Percentiles rank a stretch among this genome's conserved stretches.
Conservation (phyloP, 1,140 invertebrate species). For the Aphis gossypii region DNA sequence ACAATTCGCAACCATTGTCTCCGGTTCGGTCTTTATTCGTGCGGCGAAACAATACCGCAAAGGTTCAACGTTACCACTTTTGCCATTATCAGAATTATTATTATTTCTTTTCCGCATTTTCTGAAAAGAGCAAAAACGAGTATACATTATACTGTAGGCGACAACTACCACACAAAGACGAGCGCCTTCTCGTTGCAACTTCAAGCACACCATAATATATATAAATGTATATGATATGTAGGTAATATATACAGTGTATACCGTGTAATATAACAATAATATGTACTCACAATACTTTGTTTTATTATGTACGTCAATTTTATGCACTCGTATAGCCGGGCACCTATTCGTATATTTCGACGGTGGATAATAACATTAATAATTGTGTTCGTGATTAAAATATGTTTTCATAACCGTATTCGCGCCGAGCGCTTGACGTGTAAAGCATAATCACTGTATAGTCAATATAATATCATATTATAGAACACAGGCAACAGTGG, state of each 20-base stretch:
- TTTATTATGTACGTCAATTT: background rate
- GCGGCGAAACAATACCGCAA: slow-evolving; percentile 44
- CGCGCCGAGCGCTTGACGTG: too few species aligned
- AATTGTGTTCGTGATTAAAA: too few species aligned
- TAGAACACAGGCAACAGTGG: too few species aligned
- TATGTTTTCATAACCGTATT: too few species aligned
- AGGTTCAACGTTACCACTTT: slow-evolving; percentile 52
- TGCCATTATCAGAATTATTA: slow-evolving; percentile 31
- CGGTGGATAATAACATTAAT: too few species aligned
- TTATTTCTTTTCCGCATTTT: background rate
- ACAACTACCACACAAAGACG: background rate
- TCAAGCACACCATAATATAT: background rate
- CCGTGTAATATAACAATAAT: background rate
- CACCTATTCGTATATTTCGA: background rate
- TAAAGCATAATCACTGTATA: too few species aligned
- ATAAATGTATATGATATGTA: background rate
- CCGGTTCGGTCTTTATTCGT: background rate
- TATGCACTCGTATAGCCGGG: background rate
- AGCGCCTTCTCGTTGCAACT: background rate
- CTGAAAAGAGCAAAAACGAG: background rate
- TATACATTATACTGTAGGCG: background rate
- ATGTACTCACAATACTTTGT: background rate
- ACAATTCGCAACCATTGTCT: slow-evolving; percentile 39
- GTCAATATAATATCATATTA: too few species aligned
- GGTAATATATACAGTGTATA: background rate